Base-by-base conservation (phyloP, 2,888 invertebrate genomes). In the Stegophylla sp. region DNA sequence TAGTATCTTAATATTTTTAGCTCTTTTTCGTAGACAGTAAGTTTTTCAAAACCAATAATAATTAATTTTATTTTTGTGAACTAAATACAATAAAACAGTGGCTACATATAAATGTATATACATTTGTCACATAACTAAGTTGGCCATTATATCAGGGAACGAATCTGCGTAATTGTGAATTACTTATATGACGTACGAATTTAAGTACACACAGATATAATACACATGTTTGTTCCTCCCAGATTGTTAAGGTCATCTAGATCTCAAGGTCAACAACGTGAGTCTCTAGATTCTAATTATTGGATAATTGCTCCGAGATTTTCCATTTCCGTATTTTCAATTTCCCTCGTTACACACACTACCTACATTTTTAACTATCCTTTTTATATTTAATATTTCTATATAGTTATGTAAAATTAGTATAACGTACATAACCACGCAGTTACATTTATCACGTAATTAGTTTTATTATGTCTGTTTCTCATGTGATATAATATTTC, bases 281-380 rank as follows among this genome's bases (percentile, higher is more conserved):
- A 53, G 41, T 41, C 23, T 53, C 34, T 74, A 23, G 64, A 51
- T 64, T 41, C 12, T 41, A 41, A 66, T 53, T 53, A 43, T 76
- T 64, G 23, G 34, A 51, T 23, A 15, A 45, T 61, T n/a, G 61
- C 73, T 28, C 28, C 43, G 23, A 20, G 12, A 45, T 45, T 74
- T 74, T 66, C 64, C 26, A 66, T 76, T 76, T 76, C 75, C 75
- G 75, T 76, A 76, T 66, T 26, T 66, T 66, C 17, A 41, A 43
- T 66, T 75, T 66, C 43, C 15, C 64, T 23, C 53, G 1, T n/a
- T n/a, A 7, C 41, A 17, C n/a, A 67, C n/a, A 15, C 0, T 0
- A 9, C 41, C 5, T 34, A 34, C n/a, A 28, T 10, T 64, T 20
- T 20, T 9, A 64, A 43, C 41, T 20, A 34, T 61, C n/a, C 10